phyloP scores from a whole-genome alignment of 2,797 vertebrate species.

The Manis crassicaudata region DNA sequence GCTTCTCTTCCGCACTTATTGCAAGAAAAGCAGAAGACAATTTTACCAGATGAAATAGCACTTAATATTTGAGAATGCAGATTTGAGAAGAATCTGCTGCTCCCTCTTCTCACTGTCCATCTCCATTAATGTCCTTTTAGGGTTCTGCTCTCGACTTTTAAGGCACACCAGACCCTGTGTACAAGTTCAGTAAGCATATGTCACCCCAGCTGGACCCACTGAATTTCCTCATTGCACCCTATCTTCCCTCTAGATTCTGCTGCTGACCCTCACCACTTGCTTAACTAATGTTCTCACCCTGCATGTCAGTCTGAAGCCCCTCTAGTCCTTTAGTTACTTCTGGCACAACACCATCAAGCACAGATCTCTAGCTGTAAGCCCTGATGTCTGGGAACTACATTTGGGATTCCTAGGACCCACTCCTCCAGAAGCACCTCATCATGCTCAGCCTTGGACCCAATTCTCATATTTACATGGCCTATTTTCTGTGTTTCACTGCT shows the following conservation, averaged over 20 bases:
- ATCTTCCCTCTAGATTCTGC: background rate
- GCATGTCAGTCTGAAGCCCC: background rate
- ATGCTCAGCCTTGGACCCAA: background rate
- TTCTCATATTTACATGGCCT: background rate
- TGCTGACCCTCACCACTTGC: background rate
- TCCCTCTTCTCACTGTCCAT: background rate
- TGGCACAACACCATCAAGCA: background rate
- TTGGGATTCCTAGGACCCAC: background rate
- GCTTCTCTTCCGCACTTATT: background rate
- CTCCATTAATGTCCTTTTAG: background rate
- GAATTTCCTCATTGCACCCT: background rate
- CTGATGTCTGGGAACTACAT: background rate
- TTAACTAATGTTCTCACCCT: background rate
- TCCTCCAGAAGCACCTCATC: background rate
- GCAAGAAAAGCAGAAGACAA: constrained; percentile 16
- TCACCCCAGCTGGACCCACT: background rate
- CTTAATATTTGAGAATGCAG: background rate
- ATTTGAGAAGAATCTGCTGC: background rate
- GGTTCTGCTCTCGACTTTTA: background rate
- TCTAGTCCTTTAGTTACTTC: background rate
- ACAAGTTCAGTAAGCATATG: background rate
- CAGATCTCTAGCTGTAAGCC: background rate
- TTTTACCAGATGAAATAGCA: background rate
- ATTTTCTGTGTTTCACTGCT: background rate
- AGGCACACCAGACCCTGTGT: background rate